Evolutionary conservation across 2,113 vertebrate species (phyloP).

Genomic region (Ictalurus furcatus): DNA sequence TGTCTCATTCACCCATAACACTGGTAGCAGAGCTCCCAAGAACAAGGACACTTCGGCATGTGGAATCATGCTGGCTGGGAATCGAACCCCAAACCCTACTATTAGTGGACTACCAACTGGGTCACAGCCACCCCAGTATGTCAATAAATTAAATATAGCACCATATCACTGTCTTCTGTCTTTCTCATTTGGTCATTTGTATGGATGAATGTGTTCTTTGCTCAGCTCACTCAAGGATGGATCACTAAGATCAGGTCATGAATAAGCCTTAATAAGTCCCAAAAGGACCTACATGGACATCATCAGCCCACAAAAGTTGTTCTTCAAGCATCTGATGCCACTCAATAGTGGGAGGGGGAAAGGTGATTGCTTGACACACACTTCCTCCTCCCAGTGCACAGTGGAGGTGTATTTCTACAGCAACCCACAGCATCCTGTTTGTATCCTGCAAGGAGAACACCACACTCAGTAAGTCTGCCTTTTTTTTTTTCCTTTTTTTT

Average conservation of each 20-base stretch:
- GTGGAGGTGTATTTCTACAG: neutral
- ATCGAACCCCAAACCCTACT: too few relatives aligned
- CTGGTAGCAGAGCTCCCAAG: too few relatives aligned
- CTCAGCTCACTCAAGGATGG: neutral
- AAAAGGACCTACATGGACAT: conserved; percentile 15
- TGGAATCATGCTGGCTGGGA: too few relatives aligned
- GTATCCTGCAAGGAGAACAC: neutral
- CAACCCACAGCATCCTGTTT: neutral
- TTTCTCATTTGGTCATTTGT: neutral
- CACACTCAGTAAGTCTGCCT: conserved; percentile 23
- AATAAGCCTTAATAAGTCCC: conserved; percentile 34
- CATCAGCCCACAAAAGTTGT: neutral
- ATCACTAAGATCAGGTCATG: neutral
- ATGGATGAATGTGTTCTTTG: neutral
- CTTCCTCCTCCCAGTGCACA: neutral
- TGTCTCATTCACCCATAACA: too few relatives aligned
- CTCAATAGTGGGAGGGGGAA: conserved; percentile 33
- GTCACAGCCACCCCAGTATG: too few relatives aligned
- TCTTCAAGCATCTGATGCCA: neutral
- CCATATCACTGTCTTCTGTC: neutral
- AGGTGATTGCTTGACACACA: neutral
- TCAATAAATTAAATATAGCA: neutral
- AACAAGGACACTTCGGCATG: too few relatives aligned
- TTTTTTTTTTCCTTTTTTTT: neutral
- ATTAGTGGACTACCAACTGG: too few relatives aligned